Conservation (phyloP, 1,140 invertebrate species). For the Heterodera carotae region DNA sequence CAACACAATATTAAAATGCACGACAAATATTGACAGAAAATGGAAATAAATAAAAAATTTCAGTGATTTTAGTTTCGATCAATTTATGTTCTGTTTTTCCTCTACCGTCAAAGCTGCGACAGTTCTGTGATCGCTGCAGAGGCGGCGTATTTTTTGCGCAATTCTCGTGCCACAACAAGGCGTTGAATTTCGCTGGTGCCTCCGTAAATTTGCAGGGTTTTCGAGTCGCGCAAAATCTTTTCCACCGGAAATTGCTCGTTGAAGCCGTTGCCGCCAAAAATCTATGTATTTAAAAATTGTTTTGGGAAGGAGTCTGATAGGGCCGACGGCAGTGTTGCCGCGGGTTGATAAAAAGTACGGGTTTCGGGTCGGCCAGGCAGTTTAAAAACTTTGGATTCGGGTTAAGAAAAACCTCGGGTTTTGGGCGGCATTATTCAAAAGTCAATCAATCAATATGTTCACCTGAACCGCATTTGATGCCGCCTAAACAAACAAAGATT, state of each 20-base stretch:
- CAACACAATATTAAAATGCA: too few relatives aligned
- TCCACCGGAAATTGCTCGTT: slow-evolving; percentile 96
- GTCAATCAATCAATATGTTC: not conserved
- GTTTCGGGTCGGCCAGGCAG: too few relatives aligned
- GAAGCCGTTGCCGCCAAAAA: slow-evolving; percentile 84
- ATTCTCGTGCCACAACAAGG: slow-evolving; percentile 40
- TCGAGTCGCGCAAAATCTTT: slow-evolving; percentile 39
- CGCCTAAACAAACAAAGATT: slow-evolving; percentile 75
- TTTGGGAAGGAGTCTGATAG: not conserved
- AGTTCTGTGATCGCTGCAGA: not conserved
- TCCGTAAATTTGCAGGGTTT: slow-evolving; percentile 48
- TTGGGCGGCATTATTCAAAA: not conserved
- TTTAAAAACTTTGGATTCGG: too few relatives aligned
- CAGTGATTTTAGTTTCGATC: too few relatives aligned
- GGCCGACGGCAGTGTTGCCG: too few relatives aligned
- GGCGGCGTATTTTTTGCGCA: slow-evolving; percentile 17
- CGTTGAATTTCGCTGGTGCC: slow-evolving; percentile 52
- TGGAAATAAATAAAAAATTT: too few relatives aligned
- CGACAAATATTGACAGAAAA: too few relatives aligned
- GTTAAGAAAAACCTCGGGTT: too few relatives aligned
- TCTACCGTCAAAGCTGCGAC: slow-evolving; percentile 5
- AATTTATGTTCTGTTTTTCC: too few relatives aligned
- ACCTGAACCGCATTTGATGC: slow-evolving; percentile 87
- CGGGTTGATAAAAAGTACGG: too few relatives aligned
- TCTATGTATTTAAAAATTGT: not conserved